Conservation (phyloP, 2,888 invertebrate genomes). For the Platypus cylindrus region DNA sequence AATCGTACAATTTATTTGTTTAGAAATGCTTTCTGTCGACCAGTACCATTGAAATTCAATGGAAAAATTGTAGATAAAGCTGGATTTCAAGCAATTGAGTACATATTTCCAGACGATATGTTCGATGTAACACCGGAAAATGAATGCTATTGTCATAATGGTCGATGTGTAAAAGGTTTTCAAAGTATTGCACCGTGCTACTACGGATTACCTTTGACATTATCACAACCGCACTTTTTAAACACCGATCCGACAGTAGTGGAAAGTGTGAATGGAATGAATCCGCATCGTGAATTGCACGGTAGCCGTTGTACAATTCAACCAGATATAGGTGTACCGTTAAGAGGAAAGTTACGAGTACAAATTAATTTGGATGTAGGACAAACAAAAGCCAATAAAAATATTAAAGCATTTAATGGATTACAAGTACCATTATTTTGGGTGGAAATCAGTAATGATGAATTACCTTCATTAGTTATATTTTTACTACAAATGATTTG, state of each 20-base stretch:
- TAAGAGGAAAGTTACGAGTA: conserved; percentile 47
- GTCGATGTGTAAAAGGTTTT: conserved; percentile 56
- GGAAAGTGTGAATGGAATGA: conserved; percentile 46
- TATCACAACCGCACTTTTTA: conserved; percentile 50
- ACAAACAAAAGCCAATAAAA: conserved; percentile 45
- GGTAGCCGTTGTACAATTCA: conserved; percentile 51
- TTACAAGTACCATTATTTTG: conserved; percentile 58
- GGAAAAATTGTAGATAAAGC: conserved; percentile 28
- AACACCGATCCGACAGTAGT: conserved; percentile 47
- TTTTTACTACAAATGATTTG: conserved; percentile 20
- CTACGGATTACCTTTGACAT: conserved; percentile 54
- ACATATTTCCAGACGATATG: conserved; percentile 46
- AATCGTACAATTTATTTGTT: conserved; percentile 49
- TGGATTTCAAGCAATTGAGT: conserved; percentile 48
- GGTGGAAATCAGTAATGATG: conserved; percentile 45
- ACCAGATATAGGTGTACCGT: conserved; percentile 56
- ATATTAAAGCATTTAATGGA: conserved; percentile 48
- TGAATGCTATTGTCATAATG: conserved; percentile 48
- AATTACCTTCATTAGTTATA: conserved; percentile 21
- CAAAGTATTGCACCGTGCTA: conserved; percentile 41
- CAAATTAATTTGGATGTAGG: conserved; percentile 63
- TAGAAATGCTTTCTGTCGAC: conserved; percentile 64
- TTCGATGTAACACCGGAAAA: conserved; percentile 50
- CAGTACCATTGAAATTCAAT: conserved; percentile 43
- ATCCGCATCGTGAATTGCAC: conserved; percentile 45